phyloP scores from a whole-genome alignment of 64 coral and sea anemone species.

The Acropora yongei region DNA sequence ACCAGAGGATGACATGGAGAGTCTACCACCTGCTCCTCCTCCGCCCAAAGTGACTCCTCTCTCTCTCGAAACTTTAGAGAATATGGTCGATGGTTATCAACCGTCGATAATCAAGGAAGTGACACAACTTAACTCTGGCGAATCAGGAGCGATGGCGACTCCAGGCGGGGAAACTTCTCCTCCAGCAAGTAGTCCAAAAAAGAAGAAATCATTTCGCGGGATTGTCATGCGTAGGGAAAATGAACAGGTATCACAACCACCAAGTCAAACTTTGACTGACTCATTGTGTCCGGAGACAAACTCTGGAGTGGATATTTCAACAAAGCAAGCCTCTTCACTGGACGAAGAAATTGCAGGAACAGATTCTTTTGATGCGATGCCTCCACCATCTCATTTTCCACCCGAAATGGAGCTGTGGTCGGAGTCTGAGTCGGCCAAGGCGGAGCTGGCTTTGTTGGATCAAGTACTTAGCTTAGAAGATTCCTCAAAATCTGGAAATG shows the following conservation, averaged over 20 bases:
- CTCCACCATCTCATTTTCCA: constrained; percentile 41
- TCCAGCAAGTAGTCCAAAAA: background rate
- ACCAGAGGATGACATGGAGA: constrained; percentile 70
- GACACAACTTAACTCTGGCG: background rate
- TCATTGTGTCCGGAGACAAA: background rate
- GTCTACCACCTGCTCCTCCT: constrained; percentile 75
- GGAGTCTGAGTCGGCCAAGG: constrained; percentile 9
- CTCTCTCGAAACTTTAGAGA: constrained; percentile 22
- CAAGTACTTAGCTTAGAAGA: constrained; percentile 15
- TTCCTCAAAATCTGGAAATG: constrained; percentile 14
- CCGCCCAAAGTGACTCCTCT: constrained; percentile 59
- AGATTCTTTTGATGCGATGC: constrained; percentile 37
- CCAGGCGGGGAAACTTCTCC: background rate
- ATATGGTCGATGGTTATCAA: constrained; percentile 33
- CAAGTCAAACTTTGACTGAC: background rate
- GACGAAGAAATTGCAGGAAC: constrained; percentile 2
- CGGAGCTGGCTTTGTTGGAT: constrained; percentile 50
- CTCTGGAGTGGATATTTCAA: background rate
- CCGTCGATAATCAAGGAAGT: background rate
- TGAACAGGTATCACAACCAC: background rate
- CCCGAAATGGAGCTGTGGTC: constrained; percentile 53
- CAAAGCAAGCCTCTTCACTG: background rate
- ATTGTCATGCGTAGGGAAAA: background rate
- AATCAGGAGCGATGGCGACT: background rate
- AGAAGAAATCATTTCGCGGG: constrained; percentile 31